These are phyloP conservation scores for Pontoporia blainvillei DNA, from an alignment of 2,113 vertebrate genomes.

Conservation along the genomic window DNA sequence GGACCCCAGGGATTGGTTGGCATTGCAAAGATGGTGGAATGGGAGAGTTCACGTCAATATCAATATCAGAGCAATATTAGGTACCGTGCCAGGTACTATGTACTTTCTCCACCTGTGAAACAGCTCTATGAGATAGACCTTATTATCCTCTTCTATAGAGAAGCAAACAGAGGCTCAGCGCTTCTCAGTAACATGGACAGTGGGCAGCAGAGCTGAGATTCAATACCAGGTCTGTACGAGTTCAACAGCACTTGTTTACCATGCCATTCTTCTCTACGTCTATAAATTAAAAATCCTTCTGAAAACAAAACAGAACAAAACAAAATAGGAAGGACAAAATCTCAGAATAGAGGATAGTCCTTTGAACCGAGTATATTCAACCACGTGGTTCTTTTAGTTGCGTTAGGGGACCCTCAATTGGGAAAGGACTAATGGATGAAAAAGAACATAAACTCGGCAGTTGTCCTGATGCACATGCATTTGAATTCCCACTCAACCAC, in stretches of 20 bases:
- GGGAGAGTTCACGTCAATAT: neutral
- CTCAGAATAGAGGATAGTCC: neutral
- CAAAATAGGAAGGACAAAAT: neutral
- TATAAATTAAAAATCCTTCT: neutral
- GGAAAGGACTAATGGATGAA: neutral
- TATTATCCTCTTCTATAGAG: rapidly evolving
- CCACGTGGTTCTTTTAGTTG: neutral
- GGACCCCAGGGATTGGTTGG: neutral
- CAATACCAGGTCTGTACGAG: neutral
- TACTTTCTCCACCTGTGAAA: rapidly evolving
- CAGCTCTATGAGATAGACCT: neutral
- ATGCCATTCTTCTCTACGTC: neutral
- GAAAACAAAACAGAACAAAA: neutral
- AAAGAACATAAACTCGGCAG: neutral
- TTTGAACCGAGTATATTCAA: neutral
- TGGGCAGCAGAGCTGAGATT: neutral
- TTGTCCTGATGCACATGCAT: rapidly evolving
- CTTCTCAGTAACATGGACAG: rapidly evolving
- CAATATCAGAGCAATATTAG: rapidly evolving
- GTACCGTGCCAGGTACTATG: rapidly evolving
- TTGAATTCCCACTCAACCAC: neutral
- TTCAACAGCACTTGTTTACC: neutral
- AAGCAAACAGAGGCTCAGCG: neutral
- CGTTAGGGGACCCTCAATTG: rapidly evolving
- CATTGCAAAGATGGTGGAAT: rapidly evolving